Conservation (phyloP, 2,113 vertebrate genomes). For the Benitochromis conjunctus region DNA sequence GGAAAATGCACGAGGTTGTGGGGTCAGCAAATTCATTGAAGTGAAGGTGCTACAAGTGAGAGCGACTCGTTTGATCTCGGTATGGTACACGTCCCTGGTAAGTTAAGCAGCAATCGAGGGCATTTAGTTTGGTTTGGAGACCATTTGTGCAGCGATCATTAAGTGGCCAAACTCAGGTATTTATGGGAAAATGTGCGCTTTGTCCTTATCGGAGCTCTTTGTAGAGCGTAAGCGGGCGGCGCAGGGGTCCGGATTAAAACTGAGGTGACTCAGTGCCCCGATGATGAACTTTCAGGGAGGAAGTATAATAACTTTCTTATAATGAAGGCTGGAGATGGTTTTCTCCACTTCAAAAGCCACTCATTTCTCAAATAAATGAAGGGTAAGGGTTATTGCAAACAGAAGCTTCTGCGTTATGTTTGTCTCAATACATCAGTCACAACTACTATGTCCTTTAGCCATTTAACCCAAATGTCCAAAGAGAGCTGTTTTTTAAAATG, state of each 20-base stretch:
- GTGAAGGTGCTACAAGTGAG: slow-evolving; percentile 66
- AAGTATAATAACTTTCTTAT: slow-evolving; percentile 64
- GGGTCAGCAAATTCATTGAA: slow-evolving; percentile 72
- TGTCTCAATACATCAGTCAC: slow-evolving; percentile 48
- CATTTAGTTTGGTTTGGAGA: slow-evolving; percentile 66
- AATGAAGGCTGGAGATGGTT: slow-evolving; percentile 55
- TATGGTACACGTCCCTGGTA: slow-evolving; percentile 65
- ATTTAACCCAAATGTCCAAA: slow-evolving; percentile 38
- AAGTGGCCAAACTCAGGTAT: slow-evolving; percentile 64
- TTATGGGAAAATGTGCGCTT: slow-evolving; percentile 63
- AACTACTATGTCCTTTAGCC: slow-evolving; percentile 8
- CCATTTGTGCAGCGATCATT: slow-evolving; percentile 69
- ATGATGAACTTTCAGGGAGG: slow-evolving; percentile 59
- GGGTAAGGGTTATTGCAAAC: slow-evolving; percentile 60
- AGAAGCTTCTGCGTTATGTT: slow-evolving; percentile 31
- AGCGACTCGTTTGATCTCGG: slow-evolving; percentile 68
- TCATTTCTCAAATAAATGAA: slow-evolving; percentile 50
- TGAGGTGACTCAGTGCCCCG: slow-evolving; percentile 37
- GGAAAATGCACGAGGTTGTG: slow-evolving; percentile 60
- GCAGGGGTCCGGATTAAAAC: slow-evolving; percentile 58
- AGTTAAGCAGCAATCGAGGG: slow-evolving; percentile 68
- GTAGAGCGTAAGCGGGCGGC: slow-evolving; percentile 53
- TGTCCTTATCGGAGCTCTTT: slow-evolving; percentile 58
- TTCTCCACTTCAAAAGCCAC: slow-evolving; percentile 61
- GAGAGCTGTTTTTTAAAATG: not conserved